Evolutionary conservation across 2,113 vertebrate species (phyloP).

Genomic region (Phainopepla nitens): DNA sequence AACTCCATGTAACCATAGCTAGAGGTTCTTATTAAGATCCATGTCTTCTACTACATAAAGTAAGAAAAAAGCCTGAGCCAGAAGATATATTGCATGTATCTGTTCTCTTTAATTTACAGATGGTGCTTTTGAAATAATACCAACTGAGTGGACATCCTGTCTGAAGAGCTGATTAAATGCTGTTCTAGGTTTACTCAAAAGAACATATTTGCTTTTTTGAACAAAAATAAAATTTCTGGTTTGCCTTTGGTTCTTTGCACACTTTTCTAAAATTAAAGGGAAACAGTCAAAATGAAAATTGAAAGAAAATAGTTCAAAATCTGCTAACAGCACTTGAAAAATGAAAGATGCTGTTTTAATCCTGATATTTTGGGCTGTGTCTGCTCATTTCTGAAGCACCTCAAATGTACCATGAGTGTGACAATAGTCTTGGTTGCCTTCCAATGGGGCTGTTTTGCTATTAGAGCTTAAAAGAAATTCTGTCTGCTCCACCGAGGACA

Average conservation of each 20-base stretch:
- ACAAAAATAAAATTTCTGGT: not conserved
- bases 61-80: not conserved
- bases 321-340: not conserved
- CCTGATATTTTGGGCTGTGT: not conserved
- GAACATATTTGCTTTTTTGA: not conserved
- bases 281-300: not conserved
- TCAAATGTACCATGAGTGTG: not conserved
- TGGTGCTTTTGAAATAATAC: not conserved
- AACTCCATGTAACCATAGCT: not conserved
- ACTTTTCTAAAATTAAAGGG: not conserved
- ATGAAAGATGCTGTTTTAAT: not conserved
- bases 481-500: not conserved
- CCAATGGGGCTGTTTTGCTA: not conserved
- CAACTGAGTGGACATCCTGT: not conserved
- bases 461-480: not conserved
- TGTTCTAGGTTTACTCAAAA: not conserved
- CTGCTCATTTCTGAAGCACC: not conserved
- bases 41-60: not conserved
- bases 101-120: not conserved
- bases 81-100: not conserved
- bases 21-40: not conserved
- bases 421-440: not conserved
- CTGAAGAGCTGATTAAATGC: not conserved
- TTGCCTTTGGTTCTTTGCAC: not conserved
- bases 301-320: not conserved